Evolutionary conservation across 2,888 invertebrate genomes (phyloP).

Genomic region (Dimorphilus gyrociliatus): DNA sequence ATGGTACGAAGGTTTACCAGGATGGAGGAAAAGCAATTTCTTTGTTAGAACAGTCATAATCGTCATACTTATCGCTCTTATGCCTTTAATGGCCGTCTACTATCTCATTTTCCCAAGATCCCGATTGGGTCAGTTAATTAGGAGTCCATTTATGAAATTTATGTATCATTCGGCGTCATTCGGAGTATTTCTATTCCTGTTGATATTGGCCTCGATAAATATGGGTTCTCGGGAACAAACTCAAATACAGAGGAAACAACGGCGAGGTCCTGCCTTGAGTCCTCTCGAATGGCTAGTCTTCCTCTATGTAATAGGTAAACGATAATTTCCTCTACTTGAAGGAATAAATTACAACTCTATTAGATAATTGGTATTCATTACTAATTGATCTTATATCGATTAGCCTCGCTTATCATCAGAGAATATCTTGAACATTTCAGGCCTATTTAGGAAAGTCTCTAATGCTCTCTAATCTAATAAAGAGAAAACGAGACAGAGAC

Average conservation of each 20-base stretch:
- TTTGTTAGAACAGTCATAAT: constrained; percentile 33
- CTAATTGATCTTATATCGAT: no score
- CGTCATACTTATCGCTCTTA: constrained; percentile 35
- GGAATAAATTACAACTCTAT: no score
- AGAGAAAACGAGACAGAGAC: no score
- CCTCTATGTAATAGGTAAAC: constrained; percentile 42
- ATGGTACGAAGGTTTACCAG: constrained; percentile 44
- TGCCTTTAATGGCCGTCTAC: constrained; percentile 40
- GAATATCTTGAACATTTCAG: no score
- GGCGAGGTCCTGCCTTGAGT: constrained; percentile 41
- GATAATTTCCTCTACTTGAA: no score
- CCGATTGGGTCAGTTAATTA: constrained; percentile 40
- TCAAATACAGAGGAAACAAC: constrained; percentile 21
- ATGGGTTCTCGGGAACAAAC: constrained; percentile 20
- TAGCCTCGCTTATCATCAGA: no score
- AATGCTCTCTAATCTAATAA: no score
- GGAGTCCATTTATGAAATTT: constrained; percentile 46
- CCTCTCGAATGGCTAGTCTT: constrained; percentile 42
- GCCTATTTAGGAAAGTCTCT: no score
- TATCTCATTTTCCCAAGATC: constrained; percentile 41
- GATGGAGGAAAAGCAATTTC: constrained; percentile 39
- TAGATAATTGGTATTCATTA: no score
- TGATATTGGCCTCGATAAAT: constrained; percentile 40
- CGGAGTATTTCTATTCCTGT: constrained; percentile 41
- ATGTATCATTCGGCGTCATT: constrained; percentile 45